Evolutionary conservation across 2,797 vertebrate genomes (phyloP).

Genomic region (Otolemur crassicaudatus): DNA sequence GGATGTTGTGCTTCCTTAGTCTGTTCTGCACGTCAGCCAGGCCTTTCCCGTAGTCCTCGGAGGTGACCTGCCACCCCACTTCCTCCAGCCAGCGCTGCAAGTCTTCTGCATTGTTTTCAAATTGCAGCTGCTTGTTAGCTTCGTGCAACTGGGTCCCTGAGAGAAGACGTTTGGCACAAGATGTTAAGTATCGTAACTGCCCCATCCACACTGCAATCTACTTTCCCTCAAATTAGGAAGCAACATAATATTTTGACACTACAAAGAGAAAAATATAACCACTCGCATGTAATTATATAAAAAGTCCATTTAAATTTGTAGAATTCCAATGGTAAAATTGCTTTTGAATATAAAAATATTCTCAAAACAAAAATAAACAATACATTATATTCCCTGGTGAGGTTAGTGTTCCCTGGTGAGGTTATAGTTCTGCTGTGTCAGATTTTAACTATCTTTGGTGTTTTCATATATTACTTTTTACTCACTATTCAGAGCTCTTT

Average conservation of each 20-base stretch:
- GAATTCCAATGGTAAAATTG: not conserved
- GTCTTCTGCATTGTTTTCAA: constrained; percentile 79
- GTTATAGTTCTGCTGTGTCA: not conserved
- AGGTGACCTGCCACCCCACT: constrained; percentile 53
- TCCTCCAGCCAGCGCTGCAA: constrained; percentile 73
- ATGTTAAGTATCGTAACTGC: not conserved
- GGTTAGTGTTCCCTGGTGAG: not conserved
- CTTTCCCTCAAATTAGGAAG: not conserved
- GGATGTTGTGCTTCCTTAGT: constrained; percentile 67
- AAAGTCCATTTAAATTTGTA: not conserved
- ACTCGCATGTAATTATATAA: not conserved
- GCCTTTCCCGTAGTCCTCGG: constrained; percentile 78
- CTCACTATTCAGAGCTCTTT: not conserved
- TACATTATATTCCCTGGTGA: not conserved
- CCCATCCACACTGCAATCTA: not conserved
- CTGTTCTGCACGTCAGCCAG: constrained; percentile 75
- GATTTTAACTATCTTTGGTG: not conserved
- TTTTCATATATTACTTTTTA: not conserved
- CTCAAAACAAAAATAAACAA: not conserved
- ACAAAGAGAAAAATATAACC: not conserved
- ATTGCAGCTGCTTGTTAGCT: constrained; percentile 74
- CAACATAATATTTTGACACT: not conserved
- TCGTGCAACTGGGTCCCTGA: constrained; percentile 73
- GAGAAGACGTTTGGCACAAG: not conserved
- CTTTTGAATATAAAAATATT: not conserved